Evolutionary conservation across 2,888 invertebrate genomes (phyloP), one percentile per base, ranked within the genome.

Genomic region (Lamproptera curius): DNA sequence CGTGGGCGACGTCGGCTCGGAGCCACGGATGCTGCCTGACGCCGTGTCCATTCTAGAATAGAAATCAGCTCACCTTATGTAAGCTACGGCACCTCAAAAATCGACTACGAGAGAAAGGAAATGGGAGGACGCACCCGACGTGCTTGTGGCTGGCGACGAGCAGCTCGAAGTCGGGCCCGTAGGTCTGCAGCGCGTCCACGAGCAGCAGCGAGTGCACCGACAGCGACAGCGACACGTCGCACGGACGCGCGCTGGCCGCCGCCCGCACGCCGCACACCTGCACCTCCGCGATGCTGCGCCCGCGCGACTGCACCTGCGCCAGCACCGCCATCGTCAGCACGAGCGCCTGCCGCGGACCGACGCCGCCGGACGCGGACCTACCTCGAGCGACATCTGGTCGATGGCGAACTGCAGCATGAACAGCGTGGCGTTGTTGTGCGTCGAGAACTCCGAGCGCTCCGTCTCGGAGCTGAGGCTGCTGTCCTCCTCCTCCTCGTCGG

Each of bases 171-270:
- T 98, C 98, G 0, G 94, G 94, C 0, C 98, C 98, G 77, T 95
- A 97, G 11, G 96, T 96, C 83, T 98, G 98, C 73, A 98, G 89
- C 40, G 98, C 98, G 86, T 98, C 98, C 2, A 97, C 98, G 45
- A 98, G 83, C 47, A 98, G 89, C 59, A 98, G 89, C 63, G 97
- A 96, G 79, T 97, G 97, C 39, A 98, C 97, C 9, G 96, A 95
- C 52, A 98, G 90, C 1, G 94, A 92, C 33, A 97, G 87, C 58
- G 92, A 92, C 2, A 93, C 90, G 72, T 96, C 95, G 13, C 89
- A 89, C 0, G 93, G 91, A 31, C 95, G 89, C 70, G 93, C 93
- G 16, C 92, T 92, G 55, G 94, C 88, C 5, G 93, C 92, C 26
- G 93, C 92, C 64, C 92, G 91, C 33, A 97, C 97, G 16, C 97